These are phyloP conservation scores for Aspidoscelis tigris DNA, from an alignment of 2,113 vertebrate species.

Conservation along the genomic window DNA sequence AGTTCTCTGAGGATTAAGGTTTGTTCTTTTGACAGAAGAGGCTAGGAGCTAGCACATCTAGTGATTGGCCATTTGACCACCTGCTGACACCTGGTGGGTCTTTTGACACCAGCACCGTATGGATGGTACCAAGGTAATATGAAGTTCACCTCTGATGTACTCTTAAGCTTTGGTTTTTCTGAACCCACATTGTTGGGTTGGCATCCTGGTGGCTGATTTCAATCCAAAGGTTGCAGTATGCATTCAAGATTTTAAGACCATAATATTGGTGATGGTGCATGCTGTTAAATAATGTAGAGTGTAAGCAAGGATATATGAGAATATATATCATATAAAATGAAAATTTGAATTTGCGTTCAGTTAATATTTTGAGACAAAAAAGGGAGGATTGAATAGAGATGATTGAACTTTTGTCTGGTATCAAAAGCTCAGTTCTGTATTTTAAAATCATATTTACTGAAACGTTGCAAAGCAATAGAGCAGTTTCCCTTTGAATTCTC, in stretches of 20 bases:
- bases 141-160: too few species aligned
- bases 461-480: not conserved
- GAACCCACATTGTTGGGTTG: slow-evolving; percentile 17
- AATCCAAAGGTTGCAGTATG: not conserved
- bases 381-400: not conserved
- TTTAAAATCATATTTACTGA: not conserved
- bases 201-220: not conserved
- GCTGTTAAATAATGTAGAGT: too few species aligned
- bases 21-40: too few species aligned
- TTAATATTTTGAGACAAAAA: too few species aligned
- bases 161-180: not conserved
- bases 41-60: too few species aligned
- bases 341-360: not conserved
- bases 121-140: too few species aligned
- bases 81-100: too few species aligned
- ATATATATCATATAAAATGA: not conserved
- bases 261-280: too few species aligned
- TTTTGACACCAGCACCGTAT: too few species aligned
- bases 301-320: not conserved
- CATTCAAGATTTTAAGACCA: not conserved
- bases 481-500: not conserved
- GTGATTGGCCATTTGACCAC: too few species aligned
- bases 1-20: too few species aligned
- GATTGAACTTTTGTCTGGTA: not conserved
- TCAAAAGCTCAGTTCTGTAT: not conserved